phyloP scores from a whole-genome alignment of 2,888 invertebrate species.

The Drosophila quinaria region DNA sequence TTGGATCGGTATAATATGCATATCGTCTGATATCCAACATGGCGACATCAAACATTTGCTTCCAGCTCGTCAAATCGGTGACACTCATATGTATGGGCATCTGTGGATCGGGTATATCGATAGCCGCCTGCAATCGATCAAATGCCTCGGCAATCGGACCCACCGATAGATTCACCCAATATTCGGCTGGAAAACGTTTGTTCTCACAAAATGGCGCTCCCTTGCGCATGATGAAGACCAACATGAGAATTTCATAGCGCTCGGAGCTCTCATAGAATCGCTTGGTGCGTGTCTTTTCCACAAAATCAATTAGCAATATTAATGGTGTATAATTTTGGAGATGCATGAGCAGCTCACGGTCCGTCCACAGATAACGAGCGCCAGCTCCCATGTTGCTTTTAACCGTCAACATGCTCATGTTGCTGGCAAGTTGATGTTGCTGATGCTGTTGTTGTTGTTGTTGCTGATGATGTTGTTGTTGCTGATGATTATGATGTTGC shows the following conservation, averaged over 20 bases:
- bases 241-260: conserved; percentile 82
- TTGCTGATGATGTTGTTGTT: conserved; percentile 30
- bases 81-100: conserved; percentile 82
- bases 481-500: conserved; percentile 25
- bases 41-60: conserved; percentile 80
- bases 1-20: conserved; percentile 79
- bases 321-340: conserved; percentile 82
- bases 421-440: conserved; percentile 41
- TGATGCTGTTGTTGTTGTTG: conserved; percentile 42
- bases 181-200: conserved; percentile 82
- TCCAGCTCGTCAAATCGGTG: conserved; percentile 81
- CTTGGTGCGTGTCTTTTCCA: conserved; percentile 82
- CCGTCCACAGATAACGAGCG: conserved; percentile 77
- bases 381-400: conserved; percentile 36
- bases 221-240: conserved; percentile 81
- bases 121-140: conserved; percentile 76
- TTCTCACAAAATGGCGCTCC: conserved; percentile 83
- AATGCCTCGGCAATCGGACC: conserved; percentile 80
- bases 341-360: conserved; percentile 81
- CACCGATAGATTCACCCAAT: conserved; percentile 83
- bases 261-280: conserved; percentile 82
- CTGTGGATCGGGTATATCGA: conserved; percentile 82
- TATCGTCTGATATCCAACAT: conserved; percentile 77
- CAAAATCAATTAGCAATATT: conserved; percentile 80
- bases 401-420: conserved; percentile 68